Conservation (phyloP, 2,113 vertebrate genomes). For the Muscicapa adusta region DNA sequence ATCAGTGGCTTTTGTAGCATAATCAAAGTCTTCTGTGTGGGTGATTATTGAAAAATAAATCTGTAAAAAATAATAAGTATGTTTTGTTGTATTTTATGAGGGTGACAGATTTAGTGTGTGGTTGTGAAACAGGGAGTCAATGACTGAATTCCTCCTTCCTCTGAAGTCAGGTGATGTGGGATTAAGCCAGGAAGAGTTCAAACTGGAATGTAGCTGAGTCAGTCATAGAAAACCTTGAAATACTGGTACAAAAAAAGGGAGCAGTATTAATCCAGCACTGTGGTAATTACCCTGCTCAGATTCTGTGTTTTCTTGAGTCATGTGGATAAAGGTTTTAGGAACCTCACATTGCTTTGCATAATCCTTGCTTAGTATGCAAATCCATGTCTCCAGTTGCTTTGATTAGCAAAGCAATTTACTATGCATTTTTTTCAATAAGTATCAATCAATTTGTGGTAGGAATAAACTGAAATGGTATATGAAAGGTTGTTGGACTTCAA, state of each 20-base stretch:
- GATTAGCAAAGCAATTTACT: constrained; percentile 41
- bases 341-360: constrained; percentile 35
- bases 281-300: constrained; percentile 61
- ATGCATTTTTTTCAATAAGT: constrained; percentile 21
- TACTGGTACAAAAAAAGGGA: constrained; percentile 2
- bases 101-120: not conserved
- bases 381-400: constrained; percentile 4
- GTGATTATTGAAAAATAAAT: not conserved
- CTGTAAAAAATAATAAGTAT: not conserved
- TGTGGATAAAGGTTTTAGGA: constrained; percentile 49
- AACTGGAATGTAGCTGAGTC: constrained; percentile 31
- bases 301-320: constrained; percentile 4
- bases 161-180: constrained; percentile 13
- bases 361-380: constrained; percentile 42
- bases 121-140: not conserved
- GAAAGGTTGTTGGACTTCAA: not conserved
- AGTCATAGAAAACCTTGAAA: constrained; percentile 40
- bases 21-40: not conserved
- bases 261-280: constrained; percentile 37
- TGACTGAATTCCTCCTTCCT: not conserved
- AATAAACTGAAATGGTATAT: not conserved
- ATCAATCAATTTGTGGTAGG: constrained; percentile 20
- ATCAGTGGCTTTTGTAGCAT: not conserved
- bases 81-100: not conserved
- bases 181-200: constrained; percentile 26